These are phyloP conservation scores for Eonycteris spelaea DNA, from an alignment of 2,113 vertebrate genomes.

Conservation along the genomic window DNA sequence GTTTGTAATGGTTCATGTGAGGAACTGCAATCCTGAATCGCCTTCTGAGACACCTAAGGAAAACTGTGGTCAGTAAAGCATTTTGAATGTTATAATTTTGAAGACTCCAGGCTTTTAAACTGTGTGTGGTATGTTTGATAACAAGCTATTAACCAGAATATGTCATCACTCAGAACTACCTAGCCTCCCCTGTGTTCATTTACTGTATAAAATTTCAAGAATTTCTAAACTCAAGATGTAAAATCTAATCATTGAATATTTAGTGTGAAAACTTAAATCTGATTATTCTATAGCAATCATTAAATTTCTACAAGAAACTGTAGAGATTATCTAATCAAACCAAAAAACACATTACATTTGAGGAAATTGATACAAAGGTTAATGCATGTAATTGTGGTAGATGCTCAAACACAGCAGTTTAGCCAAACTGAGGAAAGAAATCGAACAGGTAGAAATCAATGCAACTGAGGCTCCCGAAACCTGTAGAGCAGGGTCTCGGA, in stretches of 20 bases:
- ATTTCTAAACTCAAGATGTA: neutral
- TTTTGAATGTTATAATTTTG: constrained; percentile 11
- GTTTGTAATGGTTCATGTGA: neutral
- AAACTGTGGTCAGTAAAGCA: neutral
- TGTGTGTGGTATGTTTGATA: neutral
- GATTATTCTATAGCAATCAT: neutral
- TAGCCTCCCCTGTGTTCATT: neutral
- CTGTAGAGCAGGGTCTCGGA: neutral
- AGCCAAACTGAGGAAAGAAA: neutral
- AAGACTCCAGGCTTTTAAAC: neutral
- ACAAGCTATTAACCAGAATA: neutral
- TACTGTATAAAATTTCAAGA: neutral
- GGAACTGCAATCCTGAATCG: neutral
- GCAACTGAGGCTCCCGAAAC: neutral
- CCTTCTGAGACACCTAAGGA: neutral
- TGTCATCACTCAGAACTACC: neutral
- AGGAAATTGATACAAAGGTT: neutral
- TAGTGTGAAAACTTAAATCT: neutral
- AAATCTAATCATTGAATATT: neutral
- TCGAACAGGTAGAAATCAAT: neutral
- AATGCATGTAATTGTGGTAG: neutral
- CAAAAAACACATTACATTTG: neutral
- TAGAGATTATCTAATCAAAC: neutral
- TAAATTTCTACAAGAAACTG: neutral
- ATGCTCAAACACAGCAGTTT: neutral